Evolutionary conservation across 2,797 vertebrate species (phyloP), one percentile per base, ranked within the genome.

Genomic region (Lutjanus campechanus): DNA sequence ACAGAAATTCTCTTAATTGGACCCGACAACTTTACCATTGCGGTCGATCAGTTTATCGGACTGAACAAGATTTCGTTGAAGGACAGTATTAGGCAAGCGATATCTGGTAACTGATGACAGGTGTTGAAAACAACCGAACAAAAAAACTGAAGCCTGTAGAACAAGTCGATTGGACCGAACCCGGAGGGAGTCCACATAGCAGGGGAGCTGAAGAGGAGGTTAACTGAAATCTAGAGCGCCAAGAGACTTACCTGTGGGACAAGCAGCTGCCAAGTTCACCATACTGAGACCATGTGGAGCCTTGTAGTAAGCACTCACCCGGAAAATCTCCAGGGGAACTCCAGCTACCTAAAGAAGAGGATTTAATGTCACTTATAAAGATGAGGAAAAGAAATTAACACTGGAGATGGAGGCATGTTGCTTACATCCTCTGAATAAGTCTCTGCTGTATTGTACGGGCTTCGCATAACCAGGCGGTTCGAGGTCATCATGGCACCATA

Each of bases 271-370:
- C 29, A 93, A 51, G 94, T 97, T 95, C 10, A 96, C 84, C 25
- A 96, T 66, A 20, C 91, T 91, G 84, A 82, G 92, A 61, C 96
- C 96, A 85, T 7, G 0, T 22, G 65, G 73, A 0, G 91, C 62
- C 59, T 92, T 96, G 86, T 96, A 96, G 90, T 95, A 96, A 0
- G 67, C 86, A 5, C 92, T 96, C 16, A 95, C 95, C 75, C 85
- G 96, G 22, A 98, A 80, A 6, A 95, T 50, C 47, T 94, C 93
- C 95, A 97, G 97, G 4, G 92, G 92, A 22, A 97, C 66, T 13
- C 95, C 95, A 76, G 83, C 92, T 68, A 95, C 93, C 97, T 97
- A 13, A 12, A 15, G 8, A 15, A 2, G 8, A 29, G 0, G 10
- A 20, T n/a, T 36, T 11, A 19, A 11, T 1, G 0, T 15, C 0